These are phyloP conservation scores for Mythimna albipuncta DNA, from an alignment of 2,888 invertebrate genomes.

Conservation along the genomic window DNA sequence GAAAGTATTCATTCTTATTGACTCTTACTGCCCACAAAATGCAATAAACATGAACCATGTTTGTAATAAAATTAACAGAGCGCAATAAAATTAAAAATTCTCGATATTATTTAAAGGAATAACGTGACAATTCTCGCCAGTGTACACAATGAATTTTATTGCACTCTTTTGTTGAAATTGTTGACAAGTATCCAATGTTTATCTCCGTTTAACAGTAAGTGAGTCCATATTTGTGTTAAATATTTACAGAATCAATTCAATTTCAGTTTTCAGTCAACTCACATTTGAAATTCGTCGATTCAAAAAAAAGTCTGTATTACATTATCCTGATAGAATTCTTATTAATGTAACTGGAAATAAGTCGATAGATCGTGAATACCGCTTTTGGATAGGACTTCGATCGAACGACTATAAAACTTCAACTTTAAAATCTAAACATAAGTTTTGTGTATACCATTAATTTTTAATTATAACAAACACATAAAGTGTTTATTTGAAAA, in stretches of 20 bases:
- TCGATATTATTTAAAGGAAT: conserved; percentile 25
- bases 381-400: too few species aligned
- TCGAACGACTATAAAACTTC: too few species aligned
- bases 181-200: conserved; percentile 25
- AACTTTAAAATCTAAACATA: not conserved
- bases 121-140: conserved; percentile 12
- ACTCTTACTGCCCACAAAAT: not conserved
- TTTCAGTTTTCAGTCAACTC: too few species aligned
- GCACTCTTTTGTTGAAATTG: conserved; percentile 31
- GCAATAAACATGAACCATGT: conserved; percentile 18
- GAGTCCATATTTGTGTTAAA: conserved; percentile 7
- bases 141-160: conserved; percentile 28
- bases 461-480: too few species aligned
- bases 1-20: not conserved
- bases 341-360: too few species aligned
- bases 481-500: too few species aligned
- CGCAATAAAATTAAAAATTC: conserved; percentile 21
- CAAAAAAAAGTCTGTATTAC: too few species aligned
- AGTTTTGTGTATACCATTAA: not conserved
- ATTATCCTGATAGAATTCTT: too few species aligned
- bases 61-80: conserved; percentile 22
- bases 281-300: too few species aligned
- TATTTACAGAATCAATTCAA: not conserved
- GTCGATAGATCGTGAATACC: too few species aligned
- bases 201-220: conserved; percentile 1